phyloP scores from a whole-genome alignment of 2,113 vertebrate genomes.

The Otolemur garnettii region DNA sequence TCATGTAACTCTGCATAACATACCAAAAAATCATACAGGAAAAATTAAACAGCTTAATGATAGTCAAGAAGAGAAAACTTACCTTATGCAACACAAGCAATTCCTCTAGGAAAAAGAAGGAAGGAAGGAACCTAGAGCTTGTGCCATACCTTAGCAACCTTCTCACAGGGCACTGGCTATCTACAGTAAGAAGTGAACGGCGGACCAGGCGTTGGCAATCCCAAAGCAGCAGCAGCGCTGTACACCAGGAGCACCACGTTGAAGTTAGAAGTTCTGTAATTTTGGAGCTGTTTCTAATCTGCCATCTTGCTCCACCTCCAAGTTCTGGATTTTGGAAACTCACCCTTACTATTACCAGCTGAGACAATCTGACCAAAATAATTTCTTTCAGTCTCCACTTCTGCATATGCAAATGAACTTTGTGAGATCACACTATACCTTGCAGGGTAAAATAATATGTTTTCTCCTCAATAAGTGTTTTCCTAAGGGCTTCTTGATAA shows the following conservation, averaged over 20 bases:
- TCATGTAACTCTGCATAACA: not conserved
- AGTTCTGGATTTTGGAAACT: not conserved
- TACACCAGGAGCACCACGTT: not conserved
- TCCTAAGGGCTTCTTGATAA: not conserved
- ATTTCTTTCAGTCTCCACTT: not conserved
- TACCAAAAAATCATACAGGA: not conserved
- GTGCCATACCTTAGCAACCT: not conserved
- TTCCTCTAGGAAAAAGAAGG: not conserved
- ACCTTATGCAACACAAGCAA: not conserved
- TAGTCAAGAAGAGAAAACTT: not conserved
- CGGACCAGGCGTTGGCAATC: not conserved
- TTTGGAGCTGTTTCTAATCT: too few species aligned
- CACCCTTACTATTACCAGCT: not conserved
- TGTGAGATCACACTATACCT: not conserved
- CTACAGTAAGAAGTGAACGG: not conserved
- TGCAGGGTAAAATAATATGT: not conserved
- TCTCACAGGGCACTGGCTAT: not conserved
- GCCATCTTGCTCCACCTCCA: too few species aligned
- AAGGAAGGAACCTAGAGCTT: not conserved
- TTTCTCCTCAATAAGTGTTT: slow-evolving; percentile 2
- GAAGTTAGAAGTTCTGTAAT: not conserved
- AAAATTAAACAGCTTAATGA: not conserved
- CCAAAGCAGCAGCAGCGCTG: not conserved
- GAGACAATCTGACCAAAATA: not conserved
- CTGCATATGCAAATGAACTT: not conserved